These are phyloP conservation scores for Oreortyx pictus DNA, from an alignment of 2,797 vertebrate genomes.

Conservation along the genomic window DNA sequence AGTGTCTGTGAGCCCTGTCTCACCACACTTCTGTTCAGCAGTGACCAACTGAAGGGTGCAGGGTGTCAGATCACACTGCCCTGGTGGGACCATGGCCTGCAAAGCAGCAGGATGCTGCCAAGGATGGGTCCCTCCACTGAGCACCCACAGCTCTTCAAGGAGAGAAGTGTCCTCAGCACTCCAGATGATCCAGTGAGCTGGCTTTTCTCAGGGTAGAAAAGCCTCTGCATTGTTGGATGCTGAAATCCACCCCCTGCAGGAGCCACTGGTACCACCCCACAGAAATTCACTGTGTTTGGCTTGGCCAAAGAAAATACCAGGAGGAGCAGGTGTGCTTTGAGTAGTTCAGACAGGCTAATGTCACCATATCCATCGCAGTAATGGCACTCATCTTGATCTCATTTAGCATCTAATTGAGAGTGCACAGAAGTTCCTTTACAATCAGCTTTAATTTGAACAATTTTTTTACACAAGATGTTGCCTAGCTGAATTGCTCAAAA, in stretches of 20 bases:
- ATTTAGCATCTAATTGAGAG: neutral
- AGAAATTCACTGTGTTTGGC: neutral
- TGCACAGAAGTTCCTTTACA: constrained; percentile 13
- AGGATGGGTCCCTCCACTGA: neutral
- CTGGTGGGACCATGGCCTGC: neutral
- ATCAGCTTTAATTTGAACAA: constrained; percentile 36
- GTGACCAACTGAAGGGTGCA: neutral
- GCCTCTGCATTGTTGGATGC: neutral
- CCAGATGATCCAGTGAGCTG: neutral
- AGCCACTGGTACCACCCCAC: neutral
- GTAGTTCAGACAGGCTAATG: constrained; percentile 2
- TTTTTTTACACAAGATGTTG: neutral
- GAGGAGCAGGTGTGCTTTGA: neutral
- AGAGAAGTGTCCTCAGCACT: neutral
- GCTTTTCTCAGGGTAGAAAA: neutral
- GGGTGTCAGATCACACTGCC: neutral
- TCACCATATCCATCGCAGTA: neutral
- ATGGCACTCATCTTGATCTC: neutral
- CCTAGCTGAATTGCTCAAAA: neutral
- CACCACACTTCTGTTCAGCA: too few species aligned
- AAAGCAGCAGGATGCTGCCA: neutral
- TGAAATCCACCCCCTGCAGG: neutral
- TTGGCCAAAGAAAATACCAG: neutral
- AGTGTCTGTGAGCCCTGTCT: too few species aligned
- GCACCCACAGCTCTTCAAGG: neutral